Evolutionary conservation across 2,113 vertebrate species (phyloP).

Genomic region (Antechinus flavipes): DNA sequence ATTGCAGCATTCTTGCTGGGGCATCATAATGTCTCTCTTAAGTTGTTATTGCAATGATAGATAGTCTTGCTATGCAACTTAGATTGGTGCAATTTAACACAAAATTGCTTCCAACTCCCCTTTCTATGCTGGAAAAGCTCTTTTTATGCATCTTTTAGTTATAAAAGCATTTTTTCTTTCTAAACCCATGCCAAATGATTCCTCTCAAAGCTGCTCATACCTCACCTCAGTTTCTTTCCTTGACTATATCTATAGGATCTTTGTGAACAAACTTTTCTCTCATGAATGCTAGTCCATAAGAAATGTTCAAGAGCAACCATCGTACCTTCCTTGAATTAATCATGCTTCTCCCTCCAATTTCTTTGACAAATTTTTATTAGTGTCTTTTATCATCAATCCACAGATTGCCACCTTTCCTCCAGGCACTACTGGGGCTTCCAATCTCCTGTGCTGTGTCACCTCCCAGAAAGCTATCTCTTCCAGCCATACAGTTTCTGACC

Average conservation of each 20-base stretch:
- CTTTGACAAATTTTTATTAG: not conserved
- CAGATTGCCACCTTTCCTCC: not conserved
- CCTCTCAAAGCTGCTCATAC: not conserved
- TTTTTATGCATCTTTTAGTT: not conserved
- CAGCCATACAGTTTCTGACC: not conserved
- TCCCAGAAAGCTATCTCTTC: not conserved
- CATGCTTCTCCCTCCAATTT: not conserved
- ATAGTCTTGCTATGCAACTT: not conserved
- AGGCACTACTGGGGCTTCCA: not conserved
- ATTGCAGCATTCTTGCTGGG: not conserved
- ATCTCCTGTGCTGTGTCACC: not conserved
- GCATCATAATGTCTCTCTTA: not conserved
- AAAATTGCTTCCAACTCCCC: not conserved
- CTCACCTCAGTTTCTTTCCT: not conserved
- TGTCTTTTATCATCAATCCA: not conserved
- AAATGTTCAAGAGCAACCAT: not conserved
- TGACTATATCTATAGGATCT: not conserved
- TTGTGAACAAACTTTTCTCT: not conserved
- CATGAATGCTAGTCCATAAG: not conserved
- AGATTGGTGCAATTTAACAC: not conserved
- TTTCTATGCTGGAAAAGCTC: not conserved
- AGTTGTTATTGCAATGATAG: not conserved
- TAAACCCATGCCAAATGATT: not conserved
- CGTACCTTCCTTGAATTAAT: not conserved
- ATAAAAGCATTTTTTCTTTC: not conserved